Base-by-base conservation (phyloP, 2,888 invertebrate genomes). In the Rhagophthalmus giganteus region DNA sequence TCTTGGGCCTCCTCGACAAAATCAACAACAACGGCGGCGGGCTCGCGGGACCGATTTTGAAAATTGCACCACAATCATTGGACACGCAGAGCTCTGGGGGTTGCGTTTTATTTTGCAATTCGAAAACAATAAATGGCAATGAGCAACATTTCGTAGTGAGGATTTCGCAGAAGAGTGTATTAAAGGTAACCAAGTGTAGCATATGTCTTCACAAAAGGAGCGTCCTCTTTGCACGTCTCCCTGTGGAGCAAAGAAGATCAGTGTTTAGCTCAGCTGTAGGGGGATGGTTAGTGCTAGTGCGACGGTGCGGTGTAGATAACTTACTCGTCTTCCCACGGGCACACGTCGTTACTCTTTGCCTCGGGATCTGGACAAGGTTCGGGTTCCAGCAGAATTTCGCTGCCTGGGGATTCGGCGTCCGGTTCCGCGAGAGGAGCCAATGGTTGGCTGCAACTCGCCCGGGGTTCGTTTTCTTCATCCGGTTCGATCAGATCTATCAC, bases 301-400 rank as follows among this genome's bases (percentile, higher is more conserved):
- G 35, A 45, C 49, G 54, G 54, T 54, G 50, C 39, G 40, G 35
- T 41, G 54, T 50, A 35, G 34, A 27, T 52, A 42, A 88, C 92
- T 90, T 82, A 93, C 93, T 93, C 92, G 79, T 93, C 91, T 82
- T 93, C 93, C 93, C 94, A 94, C 49, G 93, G 93, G 80, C 93
- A 94, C 72, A 93, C 86, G 77, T 91, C 89, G 77, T 87, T 90
- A 76, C 83, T 82, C 76, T 85, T 83, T 53, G 75, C 68, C 59
- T 76, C 76, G 63, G 74, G 70, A 56, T 76, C 74, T 33, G 48
- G 44, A 68, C 70, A 70, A 33, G 70, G 47, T 37, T 58, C 59
- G 24, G 57, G 52, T 35, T 64, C 63, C 70, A 79, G 80, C 69
- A 79, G 79, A 71, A 78, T 76, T 66, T 83, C 86, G 67, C 77